Evolutionary conservation across 2,113 vertebrate genomes (phyloP), one percentile per base, ranked within the genome.

Genomic region (Paraplagusia blochii): DNA sequence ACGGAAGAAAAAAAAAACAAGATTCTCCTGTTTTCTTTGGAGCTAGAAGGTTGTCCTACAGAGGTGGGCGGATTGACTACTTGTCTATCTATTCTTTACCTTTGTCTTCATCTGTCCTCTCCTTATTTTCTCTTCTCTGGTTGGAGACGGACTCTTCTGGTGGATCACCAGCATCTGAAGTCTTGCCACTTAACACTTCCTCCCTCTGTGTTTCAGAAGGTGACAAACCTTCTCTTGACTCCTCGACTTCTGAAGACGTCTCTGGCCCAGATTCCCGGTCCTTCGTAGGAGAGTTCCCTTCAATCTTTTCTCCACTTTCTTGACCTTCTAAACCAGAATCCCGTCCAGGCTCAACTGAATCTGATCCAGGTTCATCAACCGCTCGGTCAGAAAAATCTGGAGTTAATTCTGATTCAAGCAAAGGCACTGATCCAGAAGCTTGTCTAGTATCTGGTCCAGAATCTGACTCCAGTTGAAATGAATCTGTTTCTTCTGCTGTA

Each of bases 401-500:
- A 62, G 43, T 11, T 0, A 47, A 53, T 22, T 36, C 16, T 40
- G 42, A 33, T 17, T 72, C 50, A 22, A 10, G 22, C 35, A 44
- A 33, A 50, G 53, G 14, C 9, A 33, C 34, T 51, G 33, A 15
- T 58, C 13, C 58, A 39, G 56, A 69, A 18, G n/a, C 1, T 1
- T 52, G 46, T 44, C n/a, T 36, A 15, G 47, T 0, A 16, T 45
- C 39, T 13, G 29, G 7, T 56, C 15, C 33, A 8, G 53, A 42
- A 36, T 63, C 59, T 66, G 34, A 14, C 55, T 17, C 35, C 18
- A 47, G 13, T 18, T 60, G 9, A 61, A 10, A 14, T 45, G 44
- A 43, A 49, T 57, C 55, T 42, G 14, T 46, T 34, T 63, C 57
- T 33, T 67, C 77, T 11, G 51, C 59, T 38, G 59, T 33, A 17